Evolutionary conservation across 2,888 invertebrate genomes (phyloP).

Genomic region (Ellobium chinense): DNA sequence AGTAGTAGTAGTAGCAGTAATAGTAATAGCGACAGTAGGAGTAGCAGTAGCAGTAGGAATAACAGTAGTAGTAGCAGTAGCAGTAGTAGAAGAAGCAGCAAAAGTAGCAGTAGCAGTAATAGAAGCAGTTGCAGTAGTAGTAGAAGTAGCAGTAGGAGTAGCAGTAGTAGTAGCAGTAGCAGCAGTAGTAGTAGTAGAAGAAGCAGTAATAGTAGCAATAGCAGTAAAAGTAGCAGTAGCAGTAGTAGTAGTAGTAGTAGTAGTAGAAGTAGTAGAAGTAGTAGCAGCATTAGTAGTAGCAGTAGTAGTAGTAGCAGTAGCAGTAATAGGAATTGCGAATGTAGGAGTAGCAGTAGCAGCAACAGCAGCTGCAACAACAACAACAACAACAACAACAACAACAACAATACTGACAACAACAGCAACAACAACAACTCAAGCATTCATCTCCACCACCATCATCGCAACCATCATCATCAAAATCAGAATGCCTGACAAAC

Average conservation of each 20-base stretch:
- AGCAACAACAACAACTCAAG: too few species aligned
- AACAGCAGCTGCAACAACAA: neutral
- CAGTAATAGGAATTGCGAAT: neutral
- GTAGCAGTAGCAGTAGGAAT: neutral
- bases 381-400: neutral
- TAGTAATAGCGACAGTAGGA: neutral
- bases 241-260: slow-evolving; percentile 16
- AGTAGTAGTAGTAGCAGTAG: neutral
- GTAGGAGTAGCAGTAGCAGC: neutral
- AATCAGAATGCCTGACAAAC: too few species aligned
- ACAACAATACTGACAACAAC: neutral
- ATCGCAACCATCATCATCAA: too few species aligned
- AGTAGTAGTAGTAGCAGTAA: neutral
- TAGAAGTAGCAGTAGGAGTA: neutral
- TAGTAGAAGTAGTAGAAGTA: neutral
- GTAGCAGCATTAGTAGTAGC: too few species aligned
- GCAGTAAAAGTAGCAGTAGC: neutral
- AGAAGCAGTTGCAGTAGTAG: slow-evolving; percentile 1
- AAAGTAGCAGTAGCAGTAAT: too few species aligned
- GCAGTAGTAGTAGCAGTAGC: neutral
- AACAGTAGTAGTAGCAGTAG: neutral
- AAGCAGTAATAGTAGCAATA: neutral
- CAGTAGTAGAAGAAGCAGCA: too few species aligned
- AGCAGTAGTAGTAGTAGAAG: neutral
- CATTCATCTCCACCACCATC: too few species aligned